phyloP scores from a whole-genome alignment of 2,888 invertebrate species.

The Callinectes sapidus region DNA sequence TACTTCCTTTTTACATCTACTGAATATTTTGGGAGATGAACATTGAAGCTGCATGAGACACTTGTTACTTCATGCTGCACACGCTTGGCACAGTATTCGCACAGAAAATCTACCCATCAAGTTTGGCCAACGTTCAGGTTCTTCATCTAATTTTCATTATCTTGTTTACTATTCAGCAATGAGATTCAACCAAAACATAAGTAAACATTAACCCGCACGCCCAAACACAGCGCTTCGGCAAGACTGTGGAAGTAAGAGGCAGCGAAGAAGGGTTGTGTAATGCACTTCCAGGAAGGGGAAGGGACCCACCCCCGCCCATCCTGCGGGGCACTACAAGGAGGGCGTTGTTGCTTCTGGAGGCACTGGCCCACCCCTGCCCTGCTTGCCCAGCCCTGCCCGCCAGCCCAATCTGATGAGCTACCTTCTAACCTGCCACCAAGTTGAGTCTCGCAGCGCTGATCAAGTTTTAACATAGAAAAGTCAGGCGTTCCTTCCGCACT shows the following conservation, averaged over 20 bases:
- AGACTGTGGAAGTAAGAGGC: conserved; percentile 13
- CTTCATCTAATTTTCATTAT: conserved; percentile 1
- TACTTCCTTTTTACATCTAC: neutral
- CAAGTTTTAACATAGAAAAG: neutral
- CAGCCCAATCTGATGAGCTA: neutral
- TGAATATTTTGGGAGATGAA: neutral
- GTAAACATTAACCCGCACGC: neutral
- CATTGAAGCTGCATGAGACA: neutral
- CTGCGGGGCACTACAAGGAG: conserved; percentile 37
- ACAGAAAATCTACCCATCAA: neutral
- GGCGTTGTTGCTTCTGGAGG: conserved; percentile 37
- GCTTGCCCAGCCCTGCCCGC: conserved; percentile 8
- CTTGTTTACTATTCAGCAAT: neutral
- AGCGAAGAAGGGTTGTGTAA: conserved; percentile 22
- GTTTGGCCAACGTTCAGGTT: conserved; percentile 13
- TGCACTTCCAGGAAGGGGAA: conserved; percentile 35
- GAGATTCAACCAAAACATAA: neutral
- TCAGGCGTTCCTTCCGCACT: neutral
- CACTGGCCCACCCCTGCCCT: conserved; percentile 4
- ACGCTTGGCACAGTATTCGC: conserved; percentile 6
- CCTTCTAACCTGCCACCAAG: neutral
- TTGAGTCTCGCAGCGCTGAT: neutral
- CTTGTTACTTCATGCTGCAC: neutral
- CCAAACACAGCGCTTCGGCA: neutral
- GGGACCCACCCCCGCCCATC: conserved; percentile 31